A percentile compares a stretch with the other conserved stretches of the same genome.
phyloP scores from a whole-genome alignment of 2,888 invertebrate genomes.

The Drosophila acutilabella region DNA sequence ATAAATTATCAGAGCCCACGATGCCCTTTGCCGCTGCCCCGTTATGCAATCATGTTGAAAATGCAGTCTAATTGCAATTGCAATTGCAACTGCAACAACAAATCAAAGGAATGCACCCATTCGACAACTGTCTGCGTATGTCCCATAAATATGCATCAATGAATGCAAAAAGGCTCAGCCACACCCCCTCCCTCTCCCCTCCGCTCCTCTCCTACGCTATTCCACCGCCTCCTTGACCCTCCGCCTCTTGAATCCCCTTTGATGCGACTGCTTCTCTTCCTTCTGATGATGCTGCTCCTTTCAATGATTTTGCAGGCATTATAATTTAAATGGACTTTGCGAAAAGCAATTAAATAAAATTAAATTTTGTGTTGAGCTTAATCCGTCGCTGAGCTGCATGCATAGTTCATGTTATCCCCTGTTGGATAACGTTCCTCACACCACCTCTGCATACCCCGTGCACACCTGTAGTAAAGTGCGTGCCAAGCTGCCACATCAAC shows the following conservation, averaged over 20 bases:
- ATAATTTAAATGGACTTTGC: slow-evolving; percentile 80
- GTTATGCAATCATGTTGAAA: slow-evolving; percentile 41
- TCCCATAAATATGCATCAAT: slow-evolving; percentile 66
- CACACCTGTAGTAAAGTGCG: slow-evolving; percentile 61
- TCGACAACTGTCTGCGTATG: slow-evolving; percentile 73
- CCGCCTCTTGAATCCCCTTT: slow-evolving; percentile 29
- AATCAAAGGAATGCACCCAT: slow-evolving; percentile 70
- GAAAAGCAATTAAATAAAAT: slow-evolving; percentile 79
- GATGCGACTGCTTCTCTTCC: slow-evolving; percentile 25
- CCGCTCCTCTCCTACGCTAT: background rate
- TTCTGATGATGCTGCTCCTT: slow-evolving; percentile 19
- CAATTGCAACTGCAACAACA: slow-evolving; percentile 52
- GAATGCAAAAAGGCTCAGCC: slow-evolving; percentile 29
- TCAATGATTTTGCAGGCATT: slow-evolving; percentile 64
- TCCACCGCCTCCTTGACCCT: too few relatives aligned
- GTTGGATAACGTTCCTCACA: slow-evolving; percentile 30
- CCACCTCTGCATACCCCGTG: background rate
- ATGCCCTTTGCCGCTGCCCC: background rate
- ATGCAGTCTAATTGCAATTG: slow-evolving; percentile 68
- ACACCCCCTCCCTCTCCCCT: background rate
- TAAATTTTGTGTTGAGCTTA: slow-evolving; percentile 76
- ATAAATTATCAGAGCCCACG: slow-evolving; percentile 46
- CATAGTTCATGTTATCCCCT: slow-evolving; percentile 77
- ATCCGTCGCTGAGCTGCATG: slow-evolving; percentile 75
- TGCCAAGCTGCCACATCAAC: slow-evolving; percentile 69